These are phyloP conservation scores for Dasysyrphus tricinctus DNA, from an alignment of 2,888 invertebrate genomes.

Conservation along the genomic window DNA sequence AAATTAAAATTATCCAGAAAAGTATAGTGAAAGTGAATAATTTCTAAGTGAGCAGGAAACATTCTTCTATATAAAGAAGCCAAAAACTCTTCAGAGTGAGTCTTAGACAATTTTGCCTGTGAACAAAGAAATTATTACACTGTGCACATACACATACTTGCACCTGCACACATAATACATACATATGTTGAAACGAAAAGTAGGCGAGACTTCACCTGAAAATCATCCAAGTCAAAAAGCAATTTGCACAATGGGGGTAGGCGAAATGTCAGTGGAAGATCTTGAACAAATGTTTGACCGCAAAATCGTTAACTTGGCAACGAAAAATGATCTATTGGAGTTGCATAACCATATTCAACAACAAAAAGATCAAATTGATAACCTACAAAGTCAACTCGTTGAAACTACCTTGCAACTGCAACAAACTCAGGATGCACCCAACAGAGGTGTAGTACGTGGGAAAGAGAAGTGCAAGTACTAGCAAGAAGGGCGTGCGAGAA, in stretches of 20 bases:
- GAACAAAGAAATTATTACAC: too few species aligned
- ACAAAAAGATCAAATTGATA: neutral
- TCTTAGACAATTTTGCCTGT: too few species aligned
- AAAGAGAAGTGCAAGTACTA: neutral
- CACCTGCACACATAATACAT: too few species aligned
- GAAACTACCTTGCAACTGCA: neutral
- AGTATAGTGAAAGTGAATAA: too few species aligned
- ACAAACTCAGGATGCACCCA: too few species aligned
- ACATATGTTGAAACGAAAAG: neutral
- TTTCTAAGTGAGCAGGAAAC: too few species aligned
- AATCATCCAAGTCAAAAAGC: neutral
- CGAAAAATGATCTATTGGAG: neutral
- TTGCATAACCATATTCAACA: neutral
- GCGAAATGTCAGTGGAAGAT: slow-evolving; percentile 5
- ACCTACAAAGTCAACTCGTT: neutral
- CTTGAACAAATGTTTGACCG: neutral
- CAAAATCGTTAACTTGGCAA: neutral
- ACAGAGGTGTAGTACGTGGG: neutral
- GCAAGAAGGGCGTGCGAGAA: neutral
- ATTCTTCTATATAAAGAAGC: too few species aligned
- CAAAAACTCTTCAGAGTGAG: too few species aligned
- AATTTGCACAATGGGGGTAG: slow-evolving; percentile 7
- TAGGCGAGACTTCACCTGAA: neutral
- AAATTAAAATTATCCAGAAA: too few species aligned
- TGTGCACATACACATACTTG: too few species aligned